Base-by-base conservation (phyloP, 1,140 invertebrate genomes). In the Drosophila punjabiensis region DNA sequence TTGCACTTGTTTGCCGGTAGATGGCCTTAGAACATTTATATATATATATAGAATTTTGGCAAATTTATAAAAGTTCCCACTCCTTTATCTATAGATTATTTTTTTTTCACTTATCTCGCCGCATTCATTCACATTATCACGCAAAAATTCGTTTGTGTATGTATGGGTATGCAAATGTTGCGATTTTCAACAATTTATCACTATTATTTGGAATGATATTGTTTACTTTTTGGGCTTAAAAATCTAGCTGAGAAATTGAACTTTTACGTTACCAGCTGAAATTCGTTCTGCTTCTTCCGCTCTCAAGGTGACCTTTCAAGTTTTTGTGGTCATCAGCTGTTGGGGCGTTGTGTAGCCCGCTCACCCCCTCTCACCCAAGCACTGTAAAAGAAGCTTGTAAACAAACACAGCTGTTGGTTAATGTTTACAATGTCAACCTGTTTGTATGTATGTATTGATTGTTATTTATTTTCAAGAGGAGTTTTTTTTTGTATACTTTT, bases 221-320 rank as follows among this genome's bases (percentile, higher is more conserved):
- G 35, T 76, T 52, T 67, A 47, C 32, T 71, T 55, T 76, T 76
- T 62, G 69, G 35, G 68, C 56, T 18, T 39, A 43, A 24, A 52
- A 33, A 32, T 61, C 37, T 32, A 32, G 47, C 47, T 50, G 48
- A 14, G 13, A 74, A 55, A 74, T 37, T 43, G 68, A 74, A 74
- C 70, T 79, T 70, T 71, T 63, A 88, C 82, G 73, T 88, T 90
- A 89, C 75, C 86, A 89, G 79, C 82, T 59, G 79, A 89, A 85
- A 67, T 77, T 74, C 47, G 64, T 76, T 66, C 45, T 80, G 61
- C 30, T 79, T 87, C 79, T 66, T 65, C 45, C 52, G 35, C 67
- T 76, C 76, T 89, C 86, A 89, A 89, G 86, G 86, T 89, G 86
- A 89, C 86, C 86, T 90, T 79, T 89, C 48, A 84, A 83, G 85